Percentiles rank a stretch among this genome's conserved stretches.
Conservation (phyloP, 2,113 vertebrate genomes). For the Thalassarche chlororhynchos region DNA sequence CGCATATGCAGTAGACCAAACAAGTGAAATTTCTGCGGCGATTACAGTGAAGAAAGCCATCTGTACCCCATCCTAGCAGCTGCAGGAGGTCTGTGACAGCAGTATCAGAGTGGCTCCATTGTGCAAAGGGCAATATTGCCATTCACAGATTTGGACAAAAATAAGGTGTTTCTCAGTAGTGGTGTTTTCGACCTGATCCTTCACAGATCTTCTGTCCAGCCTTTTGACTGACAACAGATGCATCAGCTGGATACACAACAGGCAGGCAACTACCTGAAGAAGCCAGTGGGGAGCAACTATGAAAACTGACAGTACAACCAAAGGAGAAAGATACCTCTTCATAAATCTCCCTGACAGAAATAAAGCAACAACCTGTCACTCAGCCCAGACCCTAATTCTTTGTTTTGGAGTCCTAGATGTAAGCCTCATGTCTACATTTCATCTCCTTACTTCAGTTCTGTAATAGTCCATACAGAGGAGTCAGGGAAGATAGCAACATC, state of each 20-base stretch:
- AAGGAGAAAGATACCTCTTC: not conserved
- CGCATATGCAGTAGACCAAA: not conserved
- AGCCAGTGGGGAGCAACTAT: not conserved
- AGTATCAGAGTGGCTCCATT: fast-evolving
- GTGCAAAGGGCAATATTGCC: not conserved
- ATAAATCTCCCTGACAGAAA: not conserved
- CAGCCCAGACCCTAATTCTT: not conserved
- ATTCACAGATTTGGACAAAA: not conserved
- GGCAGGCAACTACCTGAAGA: not conserved
- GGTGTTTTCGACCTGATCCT: not conserved
- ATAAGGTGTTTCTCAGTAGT: not conserved
- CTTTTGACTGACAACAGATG: not conserved
- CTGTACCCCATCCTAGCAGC: not conserved
- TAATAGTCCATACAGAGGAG: not conserved
- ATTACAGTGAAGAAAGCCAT: not conserved
- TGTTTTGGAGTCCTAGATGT: not conserved
- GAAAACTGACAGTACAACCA: not conserved
- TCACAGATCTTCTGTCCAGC: not conserved
- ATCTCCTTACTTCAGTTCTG: not conserved
- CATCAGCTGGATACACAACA: not conserved
- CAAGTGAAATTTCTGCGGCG: not conserved
- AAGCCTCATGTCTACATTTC: not conserved
- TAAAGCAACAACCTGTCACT: not conserved
- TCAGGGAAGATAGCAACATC: not conserved
- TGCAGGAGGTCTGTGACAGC: not conserved